These are phyloP conservation scores for Acanthornis magna DNA, from an alignment of 2,797 vertebrate species.

Conservation along the genomic window DNA sequence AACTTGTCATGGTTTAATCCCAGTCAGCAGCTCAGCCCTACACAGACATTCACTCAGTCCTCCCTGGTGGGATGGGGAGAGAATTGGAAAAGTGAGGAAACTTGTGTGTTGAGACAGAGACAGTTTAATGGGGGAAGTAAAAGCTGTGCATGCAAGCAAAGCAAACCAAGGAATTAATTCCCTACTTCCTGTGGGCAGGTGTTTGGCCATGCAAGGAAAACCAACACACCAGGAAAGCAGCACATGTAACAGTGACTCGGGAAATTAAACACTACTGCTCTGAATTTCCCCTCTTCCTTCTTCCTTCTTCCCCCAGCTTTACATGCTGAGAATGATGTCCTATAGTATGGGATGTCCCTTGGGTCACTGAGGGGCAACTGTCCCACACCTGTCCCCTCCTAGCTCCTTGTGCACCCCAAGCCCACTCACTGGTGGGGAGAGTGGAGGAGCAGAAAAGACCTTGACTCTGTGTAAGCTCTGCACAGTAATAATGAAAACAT, in stretches of 20 bases:
- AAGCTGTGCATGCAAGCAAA: background rate
- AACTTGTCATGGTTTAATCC: background rate
- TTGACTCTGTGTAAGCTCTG: background rate
- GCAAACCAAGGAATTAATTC: background rate
- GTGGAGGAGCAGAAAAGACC: background rate
- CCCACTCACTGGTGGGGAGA: background rate
- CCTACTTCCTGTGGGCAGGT: background rate
- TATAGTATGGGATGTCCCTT: background rate
- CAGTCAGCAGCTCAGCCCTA: background rate
- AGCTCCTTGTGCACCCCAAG: background rate
- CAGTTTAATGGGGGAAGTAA: background rate
- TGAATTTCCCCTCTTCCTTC: background rate
- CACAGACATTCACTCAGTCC: background rate
- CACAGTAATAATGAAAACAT: background rate
- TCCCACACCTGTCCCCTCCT: background rate
- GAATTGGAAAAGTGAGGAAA: background rate
- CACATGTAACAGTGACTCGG: background rate
- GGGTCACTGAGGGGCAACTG: background rate
- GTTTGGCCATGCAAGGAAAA: background rate
- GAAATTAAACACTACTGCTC: background rate
- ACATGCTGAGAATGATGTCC: background rate
- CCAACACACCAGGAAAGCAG: background rate
- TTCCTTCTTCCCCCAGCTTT: background rate
- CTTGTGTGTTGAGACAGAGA: background rate
- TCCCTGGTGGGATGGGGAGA: background rate